Base-by-base conservation (phyloP, 2,888 invertebrate species). In the Drosophila helvetica region DNA sequence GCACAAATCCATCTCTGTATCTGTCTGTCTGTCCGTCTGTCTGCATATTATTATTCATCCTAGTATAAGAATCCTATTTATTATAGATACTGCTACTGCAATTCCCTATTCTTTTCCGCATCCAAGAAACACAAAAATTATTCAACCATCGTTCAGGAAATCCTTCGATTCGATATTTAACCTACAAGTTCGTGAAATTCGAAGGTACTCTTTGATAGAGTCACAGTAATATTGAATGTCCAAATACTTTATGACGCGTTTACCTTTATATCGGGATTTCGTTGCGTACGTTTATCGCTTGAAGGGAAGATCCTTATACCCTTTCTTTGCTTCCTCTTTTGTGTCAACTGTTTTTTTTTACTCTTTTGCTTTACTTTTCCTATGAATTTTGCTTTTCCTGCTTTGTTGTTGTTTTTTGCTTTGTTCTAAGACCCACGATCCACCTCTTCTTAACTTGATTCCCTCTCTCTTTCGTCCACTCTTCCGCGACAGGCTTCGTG, bases 401-500 rank as follows among this genome's bases (percentile, higher is more conserved):
- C 22, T 42, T 43, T 7, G 25, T 25, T 22, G 18, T 18, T 33
- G 18, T 10, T 22, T 42, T 43, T 43, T 54, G 25, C 54, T 38
- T 5, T 54, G 2, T 27, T 12, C 12, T 12, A 8, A 3, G 9
- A 7, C 15, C 18, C 18, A 9, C 3, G 6, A 22, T 54, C 22
- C 18, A n/a, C 19, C 12, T 22, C 10, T 43, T 33, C 4, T 2
- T 0, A 9, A 54, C 55, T 67, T 56, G 59, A 77, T 72, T 56
- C 10, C 3, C 51, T 38, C 30, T 51, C 3, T 30, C n/a, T 1
- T 60, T 17, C 33, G n/a, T 6, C 27, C 9, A 5, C 46, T 50
- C 72, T 38, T 38, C n/a, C 15, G 38, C 38, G 30, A 93, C 93
- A 76, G 95, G 95, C 78, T 94, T 95, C 87, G 93, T 94, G 59